phyloP scores from a whole-genome alignment of 2,113 vertebrate species.

The Cynoglossus semilaevis region DNA sequence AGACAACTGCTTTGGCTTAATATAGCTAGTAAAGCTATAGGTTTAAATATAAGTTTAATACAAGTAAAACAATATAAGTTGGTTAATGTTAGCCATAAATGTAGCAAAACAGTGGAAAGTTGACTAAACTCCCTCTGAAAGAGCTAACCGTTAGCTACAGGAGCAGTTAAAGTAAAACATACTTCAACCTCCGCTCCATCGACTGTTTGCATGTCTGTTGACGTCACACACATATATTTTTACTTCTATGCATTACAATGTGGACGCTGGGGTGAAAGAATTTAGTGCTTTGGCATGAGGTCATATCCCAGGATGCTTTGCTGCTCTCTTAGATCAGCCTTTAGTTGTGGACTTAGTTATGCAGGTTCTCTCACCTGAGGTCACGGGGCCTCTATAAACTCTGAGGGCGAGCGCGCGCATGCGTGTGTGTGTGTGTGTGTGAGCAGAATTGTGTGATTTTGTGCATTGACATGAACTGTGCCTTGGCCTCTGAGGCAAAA shows the following conservation, averaged over 20 bases:
- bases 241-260: conserved; percentile 55
- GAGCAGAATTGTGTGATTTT: conserved; percentile 12
- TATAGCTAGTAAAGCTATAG: too few relatives aligned
- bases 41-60: too few relatives aligned
- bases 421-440: conserved; percentile 18
- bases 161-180: too few relatives aligned
- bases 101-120: too few relatives aligned
- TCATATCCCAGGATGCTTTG: conserved; percentile 60
- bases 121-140: too few relatives aligned
- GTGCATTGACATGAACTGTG: conserved; percentile 1
- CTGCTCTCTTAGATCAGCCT: conserved; percentile 43
- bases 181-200: too few relatives aligned
- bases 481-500: conserved; percentile 31
- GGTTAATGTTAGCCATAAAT: too few relatives aligned
- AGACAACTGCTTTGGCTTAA: too few relatives aligned
- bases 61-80: too few relatives aligned
- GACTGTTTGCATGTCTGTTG: conserved; percentile 13
- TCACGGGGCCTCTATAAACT: conserved; percentile 57
- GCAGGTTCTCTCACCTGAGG: conserved; percentile 52
- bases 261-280: conserved; percentile 51
- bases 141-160: too few relatives aligned
- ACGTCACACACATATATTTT: conserved; percentile 57
- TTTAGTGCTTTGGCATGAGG: conserved; percentile 44
- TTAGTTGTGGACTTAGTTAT: conserved; percentile 46
- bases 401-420: conserved; percentile 1